Evolutionary conservation across 53 echinoderm and acorn worm species (phyloP), one percentile per base, ranked within the genome.

Genomic region (Apostichopus leukothele): DNA sequence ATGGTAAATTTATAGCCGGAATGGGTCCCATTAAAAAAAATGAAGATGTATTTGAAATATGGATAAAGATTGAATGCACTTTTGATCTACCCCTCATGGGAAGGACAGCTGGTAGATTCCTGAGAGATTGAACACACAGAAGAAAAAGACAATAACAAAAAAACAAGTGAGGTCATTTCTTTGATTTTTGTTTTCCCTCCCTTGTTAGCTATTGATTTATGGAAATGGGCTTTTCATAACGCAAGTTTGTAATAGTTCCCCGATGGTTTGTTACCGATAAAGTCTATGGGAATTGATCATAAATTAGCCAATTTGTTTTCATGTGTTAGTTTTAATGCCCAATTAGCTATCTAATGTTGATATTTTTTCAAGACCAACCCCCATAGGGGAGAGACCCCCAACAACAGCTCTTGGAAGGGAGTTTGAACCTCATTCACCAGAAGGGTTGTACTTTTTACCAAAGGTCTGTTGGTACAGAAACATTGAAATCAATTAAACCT

Each of bases 301-400:
- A 81, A 81, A 81, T 81, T 81, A 81, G 21, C 7, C 59, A 81
- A 54, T 81, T 81, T 81, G 81, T 81, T 81, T 59, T 19, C 59
- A 81, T 81, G 81, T 81, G 81, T 81, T 55, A 81, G 20, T 81
- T 81, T 81, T 81, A 81, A 55, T 81, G 81, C 81, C 52, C 81
- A 81, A 81, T 81, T 81, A 81, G 81, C 81, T 54, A 21, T 51
- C 60, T 59, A 55, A n/a, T 19, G 20, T 16, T 63, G 63, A 63
- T 13, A 13, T 7, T 4, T 63, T 71, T 19, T 71, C 5, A 71
- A 71, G 71, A 16, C 74, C 7, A 74, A 74, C 74, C 74, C 9
- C 39, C 39, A 39, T 39, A 39, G 39, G 39, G 39, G 39, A 39
- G 39, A 39, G 39, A 39, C 39, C 39, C 39, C 39, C 3, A 39